Percentiles rank a stretch among this genome's conserved stretches.
Evolutionary conservation across 1,140 invertebrate genomes (phyloP).

Genomic region (Drosophila eugracilis): DNA sequence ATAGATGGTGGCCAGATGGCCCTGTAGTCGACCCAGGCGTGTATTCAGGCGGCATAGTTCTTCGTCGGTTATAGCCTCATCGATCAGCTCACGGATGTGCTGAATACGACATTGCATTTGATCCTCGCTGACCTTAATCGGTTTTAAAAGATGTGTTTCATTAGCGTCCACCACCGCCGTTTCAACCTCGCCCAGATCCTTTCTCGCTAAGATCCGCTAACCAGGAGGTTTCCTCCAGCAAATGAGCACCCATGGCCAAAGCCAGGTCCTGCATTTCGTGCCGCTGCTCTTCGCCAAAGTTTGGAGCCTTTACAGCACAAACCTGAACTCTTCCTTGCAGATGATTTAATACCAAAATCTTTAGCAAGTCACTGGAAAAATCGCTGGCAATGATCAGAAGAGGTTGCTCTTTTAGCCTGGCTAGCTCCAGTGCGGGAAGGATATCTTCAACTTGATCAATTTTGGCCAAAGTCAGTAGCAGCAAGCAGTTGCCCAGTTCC

Average conservation of each 20-base stretch:
- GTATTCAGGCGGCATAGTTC: conserved; percentile 91
- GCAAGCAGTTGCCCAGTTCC: conserved; percentile 92
- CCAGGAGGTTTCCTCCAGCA: conserved; percentile 85
- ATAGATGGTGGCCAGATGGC: conserved; percentile 87
- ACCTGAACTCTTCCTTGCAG: conserved; percentile 89
- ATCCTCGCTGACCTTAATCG: conserved; percentile 86
- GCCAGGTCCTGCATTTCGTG: conserved; percentile 50
- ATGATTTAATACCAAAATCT: conserved; percentile 90
- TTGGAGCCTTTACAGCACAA: conserved; percentile 91
- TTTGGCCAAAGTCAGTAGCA: conserved; percentile 96
- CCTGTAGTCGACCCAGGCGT: conserved; percentile 89
- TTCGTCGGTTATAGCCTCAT: conserved; percentile 89
- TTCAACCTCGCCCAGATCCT: conserved; percentile 88
- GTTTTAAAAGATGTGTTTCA: conserved; percentile 68
- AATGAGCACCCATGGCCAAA: conserved; percentile 57
- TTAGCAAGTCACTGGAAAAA: conserved; percentile 92
- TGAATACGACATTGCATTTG: conserved; percentile 88
- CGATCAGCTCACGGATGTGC: conserved; percentile 89
- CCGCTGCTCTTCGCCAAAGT: conserved; percentile 90
- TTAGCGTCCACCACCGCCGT: conserved; percentile 90
- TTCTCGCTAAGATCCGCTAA: conserved; percentile 85
- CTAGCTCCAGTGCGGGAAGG: conserved; percentile 95
- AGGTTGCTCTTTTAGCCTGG: conserved; percentile 92
- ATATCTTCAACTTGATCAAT: conserved; percentile 95
- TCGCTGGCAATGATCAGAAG: conserved; percentile 92